phyloP scores from a whole-genome alignment of 1,140 invertebrate species.

The Eupristina koningsbergeri region DNA sequence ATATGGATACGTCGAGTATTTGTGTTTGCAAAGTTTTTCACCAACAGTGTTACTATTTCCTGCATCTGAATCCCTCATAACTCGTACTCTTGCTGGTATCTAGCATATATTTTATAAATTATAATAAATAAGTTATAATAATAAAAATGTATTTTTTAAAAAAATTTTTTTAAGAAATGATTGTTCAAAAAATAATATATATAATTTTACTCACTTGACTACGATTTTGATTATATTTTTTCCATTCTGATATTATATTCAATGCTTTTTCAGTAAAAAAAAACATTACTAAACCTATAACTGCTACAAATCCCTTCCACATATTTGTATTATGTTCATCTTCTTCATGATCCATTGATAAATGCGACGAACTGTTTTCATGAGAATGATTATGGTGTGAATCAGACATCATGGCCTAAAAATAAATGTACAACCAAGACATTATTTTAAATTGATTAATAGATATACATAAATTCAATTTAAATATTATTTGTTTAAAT shows the following conservation, averaged over 20 bases:
- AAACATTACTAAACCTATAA: slow-evolving; percentile 88
- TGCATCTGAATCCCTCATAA: slow-evolving; percentile 78
- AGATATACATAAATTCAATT: neutral
- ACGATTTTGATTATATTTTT: slow-evolving; percentile 78
- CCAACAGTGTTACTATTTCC: slow-evolving; percentile 75
- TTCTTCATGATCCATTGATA: slow-evolving; percentile 56
- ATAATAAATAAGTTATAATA: neutral
- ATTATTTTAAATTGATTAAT: neutral
- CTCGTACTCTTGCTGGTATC: slow-evolving; percentile 77
- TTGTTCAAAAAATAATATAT: neutral
- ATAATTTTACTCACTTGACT: slow-evolving; percentile 67
- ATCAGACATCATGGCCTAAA: slow-evolving; percentile 71
- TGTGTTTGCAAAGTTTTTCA: slow-evolving; percentile 87
- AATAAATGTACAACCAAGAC: neutral
- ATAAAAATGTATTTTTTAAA: neutral
- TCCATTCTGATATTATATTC: slow-evolving; percentile 85
- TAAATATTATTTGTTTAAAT: neutral
- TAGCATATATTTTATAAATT: slow-evolving; percentile 47
- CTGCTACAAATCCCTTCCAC: slow-evolving; percentile 87
- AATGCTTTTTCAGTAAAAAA: slow-evolving; percentile 89
- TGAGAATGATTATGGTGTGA: slow-evolving; percentile 64
- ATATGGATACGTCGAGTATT: slow-evolving; percentile 88
- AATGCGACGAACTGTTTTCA: slow-evolving; percentile 59
- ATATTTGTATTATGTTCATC: slow-evolving; percentile 78
- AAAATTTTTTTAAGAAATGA: neutral